Base-by-base conservation (phyloP, 2,888 invertebrate genomes). In the Iselma pallidipennis region DNA sequence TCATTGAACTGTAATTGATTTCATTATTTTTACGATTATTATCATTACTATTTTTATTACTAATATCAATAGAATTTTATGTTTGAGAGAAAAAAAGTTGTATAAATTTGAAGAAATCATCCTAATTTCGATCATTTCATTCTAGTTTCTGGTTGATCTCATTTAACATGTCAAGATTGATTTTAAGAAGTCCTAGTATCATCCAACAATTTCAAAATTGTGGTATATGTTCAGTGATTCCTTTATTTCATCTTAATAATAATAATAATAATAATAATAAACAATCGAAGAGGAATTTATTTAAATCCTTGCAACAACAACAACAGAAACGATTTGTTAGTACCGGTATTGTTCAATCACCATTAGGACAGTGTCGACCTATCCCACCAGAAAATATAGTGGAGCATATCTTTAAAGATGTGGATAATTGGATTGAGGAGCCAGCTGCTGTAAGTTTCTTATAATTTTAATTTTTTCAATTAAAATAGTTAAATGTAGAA, bases 391-490 rank as follows among this genome's bases (percentile, higher is more conserved):
- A 85, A 74, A 83, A 85, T 54, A 76, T 89, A 58, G 85, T 87
- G 25, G 85, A 90, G 33, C 83, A 83, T 77, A 79, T 89, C 58
- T 89, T 87, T 81, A 81, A 83, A 65, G 83, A 86, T 68, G 70
- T 83, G 26, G 85, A 85, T 49, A 74, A 84, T 62, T 87, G 86
- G 85, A 80, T 84, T 9, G 81, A 84, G 19, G 85, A 88, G 68
- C 86, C 88, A 25, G 86, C 87, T 60, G 82, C 88, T 82, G 90
- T 90, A 82, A 87, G 88, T 86, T n/a, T n/a, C n/a, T n/a, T n/a
- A n/a, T n/a, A n/a, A n/a, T n/a, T n/a, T n/a, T n/a, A n/a, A n/a
- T n/a, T n/a, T n/a, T n/a, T n/a, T n/a, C n/a, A n/a, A n/a, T n/a
- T n/a, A n/a, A n/a, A n/a, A n/a, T n/a, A n/a, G n/a, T n/a, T n/a